phyloP scores from a whole-genome alignment of 1,140 invertebrate genomes.

The Drosophila baimaii region DNA sequence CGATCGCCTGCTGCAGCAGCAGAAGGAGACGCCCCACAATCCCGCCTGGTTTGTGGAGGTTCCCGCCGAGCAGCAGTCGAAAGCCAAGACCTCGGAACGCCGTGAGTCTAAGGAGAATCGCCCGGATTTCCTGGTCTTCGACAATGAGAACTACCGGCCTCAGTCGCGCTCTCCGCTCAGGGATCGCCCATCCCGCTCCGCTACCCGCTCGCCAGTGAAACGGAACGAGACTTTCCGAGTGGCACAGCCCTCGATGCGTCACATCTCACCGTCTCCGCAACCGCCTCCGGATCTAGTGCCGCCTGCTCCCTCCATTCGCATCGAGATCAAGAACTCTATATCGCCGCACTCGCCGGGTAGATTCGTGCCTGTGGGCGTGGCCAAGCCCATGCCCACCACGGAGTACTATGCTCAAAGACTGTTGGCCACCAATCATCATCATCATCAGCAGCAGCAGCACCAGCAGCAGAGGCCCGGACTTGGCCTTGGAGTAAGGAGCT shows the following conservation, averaged over 20 bases:
- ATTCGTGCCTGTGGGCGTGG: constrained; percentile 79
- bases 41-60: constrained; percentile 83
- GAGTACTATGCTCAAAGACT: constrained; percentile 68
- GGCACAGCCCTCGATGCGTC: constrained; percentile 50
- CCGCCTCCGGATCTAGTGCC: constrained; percentile 9
- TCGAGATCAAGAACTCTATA: constrained; percentile 83
- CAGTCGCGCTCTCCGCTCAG: constrained; percentile 75
- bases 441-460: constrained; percentile 3
- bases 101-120: constrained; percentile 73
- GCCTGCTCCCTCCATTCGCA: constrained; percentile 67
- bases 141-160: constrained; percentile 81
- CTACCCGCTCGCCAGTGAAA: constrained; percentile 79
- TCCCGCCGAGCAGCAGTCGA: constrained; percentile 44
- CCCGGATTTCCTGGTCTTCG: constrained; percentile 76
- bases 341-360: constrained; percentile 72
- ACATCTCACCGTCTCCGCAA: constrained; percentile 47
- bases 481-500: neutral
- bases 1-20: constrained; percentile 75
- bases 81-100: neutral
- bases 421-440: constrained; percentile 27
- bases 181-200: constrained; percentile 66
- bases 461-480: constrained; percentile 11
- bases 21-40: constrained; percentile 76
- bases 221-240: constrained; percentile 80
- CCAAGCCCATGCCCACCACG: constrained; percentile 78